These are phyloP conservation scores for Papilio machaon DNA, from an alignment of 1,140 invertebrate species.

Conservation along the genomic window DNA sequence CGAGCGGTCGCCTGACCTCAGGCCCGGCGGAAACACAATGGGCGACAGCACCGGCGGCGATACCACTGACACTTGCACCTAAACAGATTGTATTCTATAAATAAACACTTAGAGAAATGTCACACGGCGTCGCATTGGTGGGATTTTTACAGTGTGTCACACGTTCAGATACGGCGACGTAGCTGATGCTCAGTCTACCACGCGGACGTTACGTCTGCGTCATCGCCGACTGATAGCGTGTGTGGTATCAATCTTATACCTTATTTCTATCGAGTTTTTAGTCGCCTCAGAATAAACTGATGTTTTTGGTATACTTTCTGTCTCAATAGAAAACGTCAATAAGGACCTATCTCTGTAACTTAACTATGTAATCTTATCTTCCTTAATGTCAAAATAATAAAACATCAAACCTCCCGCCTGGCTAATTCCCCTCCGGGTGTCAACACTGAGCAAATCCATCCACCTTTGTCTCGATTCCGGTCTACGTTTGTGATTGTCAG, in stretches of 20 bases:
- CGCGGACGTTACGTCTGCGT: not conserved
- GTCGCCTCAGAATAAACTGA: too few relatives aligned
- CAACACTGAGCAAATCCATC: slow-evolving; percentile 89
- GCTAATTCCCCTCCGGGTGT: slow-evolving; percentile 88
- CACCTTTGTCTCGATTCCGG: slow-evolving; percentile 77
- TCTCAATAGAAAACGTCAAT: too few relatives aligned
- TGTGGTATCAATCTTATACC: not conserved
- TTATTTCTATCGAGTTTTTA: too few relatives aligned
- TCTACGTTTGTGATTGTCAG: slow-evolving; percentile 88
- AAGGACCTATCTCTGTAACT: too few relatives aligned
- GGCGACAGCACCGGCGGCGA: slow-evolving; percentile 89
- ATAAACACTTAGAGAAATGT: not conserved
- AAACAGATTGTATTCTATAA: not conserved
- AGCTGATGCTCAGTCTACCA: not conserved
- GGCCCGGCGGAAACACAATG: slow-evolving; percentile 87
- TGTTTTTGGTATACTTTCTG: too few relatives aligned
- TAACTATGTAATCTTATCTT: too few relatives aligned
- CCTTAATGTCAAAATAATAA: not conserved
- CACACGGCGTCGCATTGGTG: too few relatives aligned
- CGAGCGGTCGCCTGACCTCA: slow-evolving; percentile 90
- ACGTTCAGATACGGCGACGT: too few relatives aligned
- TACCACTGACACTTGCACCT: slow-evolving; percentile 83
- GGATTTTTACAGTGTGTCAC: too few relatives aligned
- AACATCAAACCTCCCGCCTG: slow-evolving; percentile 81
- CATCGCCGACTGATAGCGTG: not conserved